Base-by-base conservation (phyloP, 1,140 invertebrate species). In the Cyphomyrmex costatus region DNA sequence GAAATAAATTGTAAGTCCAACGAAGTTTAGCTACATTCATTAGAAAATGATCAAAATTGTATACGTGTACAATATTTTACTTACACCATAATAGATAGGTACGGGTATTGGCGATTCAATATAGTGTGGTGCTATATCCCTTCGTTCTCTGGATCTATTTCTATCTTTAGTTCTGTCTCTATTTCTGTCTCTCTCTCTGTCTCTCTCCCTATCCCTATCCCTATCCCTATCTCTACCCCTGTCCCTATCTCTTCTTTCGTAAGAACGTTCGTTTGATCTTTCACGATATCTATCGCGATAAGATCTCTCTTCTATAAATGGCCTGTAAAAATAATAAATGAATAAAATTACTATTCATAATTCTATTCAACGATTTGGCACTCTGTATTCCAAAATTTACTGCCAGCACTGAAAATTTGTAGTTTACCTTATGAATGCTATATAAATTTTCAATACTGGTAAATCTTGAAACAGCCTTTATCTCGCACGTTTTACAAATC, bases 11-110 rank as follows among this genome's bases (percentile, higher is more conserved):
- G 21, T 19, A 36, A 77, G 0, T 77, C 0, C 2, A 53, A 46
- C 42, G 33, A 14, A 24, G 16, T 65, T 19, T 51, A 71, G 61
- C 8, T n/a, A 58, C 8, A 33, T 51, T 65, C 0, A 56, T 56
- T 74, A 68, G 16, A 58, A 42, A 2, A 42, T 42, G 2, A 2
- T 42, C n/a, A 6, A 27, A 27, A 79, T 30, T 42, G 3, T 46
- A 56, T 66, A 53, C 36, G 3, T 42, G 10, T 21, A n/a, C n/a
- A n/a, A n/a, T n/a, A 51, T 56, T 60, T 36, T 73, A 85, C 86
- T 77, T 51, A 92, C 91, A 6, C 89, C 77, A 49, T 91, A 92
- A 78, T 89, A 92, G 36, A 92, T 46, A 10, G 91, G 90, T 74
- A 92, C 86, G 19, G 88, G 88, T 36, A 92, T 80, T 24, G 85